Base-by-base conservation (phyloP, 2,888 invertebrate species). In the Drosophila gaucha region DNA sequence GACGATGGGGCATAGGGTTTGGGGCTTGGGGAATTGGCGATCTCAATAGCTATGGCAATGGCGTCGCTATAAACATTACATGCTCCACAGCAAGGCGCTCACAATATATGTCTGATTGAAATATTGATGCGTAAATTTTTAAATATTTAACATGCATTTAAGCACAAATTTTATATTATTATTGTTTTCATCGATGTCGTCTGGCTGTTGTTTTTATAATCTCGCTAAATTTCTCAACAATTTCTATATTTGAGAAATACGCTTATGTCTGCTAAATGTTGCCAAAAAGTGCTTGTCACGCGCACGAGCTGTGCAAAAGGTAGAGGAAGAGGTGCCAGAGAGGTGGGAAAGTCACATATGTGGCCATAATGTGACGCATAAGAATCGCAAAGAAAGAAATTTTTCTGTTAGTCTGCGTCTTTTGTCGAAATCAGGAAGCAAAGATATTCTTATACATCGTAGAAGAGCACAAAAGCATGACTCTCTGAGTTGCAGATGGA, bases 261-360 rank as follows among this genome's bases (percentile, higher is more conserved):
- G 49, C 24, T 16, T 43, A 41, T 38, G 44, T 28, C 31, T 36
- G 73, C 39, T 50, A 65, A 64, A 58, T 76, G 70, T 56, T 87
- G 87, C 82, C 86, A 88, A 87, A 86, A 68, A 66, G 47, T 38
- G 66, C 68, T 33, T 70, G 82, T 82, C 82, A 82, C 86, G 88
- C 88, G 88, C 82, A 62, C 72, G 64, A 66, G 63, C 60, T 58
- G 39, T 57, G 49, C 35, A 38, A 26, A 43, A 35, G 38, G 6
- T 2, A 16, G 20, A 26, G 18, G 14, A 10, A 6, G 18, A 10
- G 44, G 30, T 6, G 44, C 2, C 6, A 8, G 24, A 20, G 47
- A n/a, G 35, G 26, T 2, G 47, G 31, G 16, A 8, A 3, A 5
- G 22, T 22, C 3, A 43, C 28, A 28, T 35, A 35, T 38, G 39